These are phyloP conservation scores for Meteorus cinctellus DNA, from an alignment of 2,888 invertebrate species.

Conservation along the genomic window DNA sequence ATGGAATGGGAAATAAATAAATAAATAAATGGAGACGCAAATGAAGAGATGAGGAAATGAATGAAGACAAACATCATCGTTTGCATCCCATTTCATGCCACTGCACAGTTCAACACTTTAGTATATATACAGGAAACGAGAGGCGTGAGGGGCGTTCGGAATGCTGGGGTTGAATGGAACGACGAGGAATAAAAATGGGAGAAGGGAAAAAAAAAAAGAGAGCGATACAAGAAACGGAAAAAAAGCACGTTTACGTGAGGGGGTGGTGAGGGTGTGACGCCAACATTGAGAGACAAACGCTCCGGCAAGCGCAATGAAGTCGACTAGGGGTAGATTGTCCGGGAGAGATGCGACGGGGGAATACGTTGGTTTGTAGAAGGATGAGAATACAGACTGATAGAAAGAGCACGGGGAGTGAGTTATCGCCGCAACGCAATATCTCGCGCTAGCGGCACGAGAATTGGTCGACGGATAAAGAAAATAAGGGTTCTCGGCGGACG, in stretches of 20 bases:
- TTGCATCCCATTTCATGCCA: constrained; percentile 5
- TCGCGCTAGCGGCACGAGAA: constrained; percentile 68
- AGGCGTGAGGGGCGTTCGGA: constrained; percentile 46
- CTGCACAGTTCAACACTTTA: constrained; percentile 8
- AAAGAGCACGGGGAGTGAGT: constrained; percentile 52
- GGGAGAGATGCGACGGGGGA: constrained; percentile 39
- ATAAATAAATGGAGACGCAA: neutral
- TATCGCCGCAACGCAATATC: constrained; percentile 61
- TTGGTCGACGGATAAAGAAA: constrained; percentile 64
- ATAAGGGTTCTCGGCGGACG: constrained; percentile 54
- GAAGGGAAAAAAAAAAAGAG: neutral
- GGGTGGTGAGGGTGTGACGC: constrained; percentile 60
- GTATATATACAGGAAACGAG: constrained; percentile 40
- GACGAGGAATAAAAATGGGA: neutral
- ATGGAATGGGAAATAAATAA: neutral
- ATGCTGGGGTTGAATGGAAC: constrained; percentile 47
- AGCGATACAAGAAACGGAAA: constrained; percentile 40
- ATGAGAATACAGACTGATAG: constrained; percentile 60
- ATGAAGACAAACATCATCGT: constrained; percentile 2
- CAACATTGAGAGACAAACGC: constrained; percentile 63
- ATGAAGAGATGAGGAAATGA: neutral
- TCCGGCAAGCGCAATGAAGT: constrained; percentile 63
- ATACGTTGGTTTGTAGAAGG: constrained; percentile 50
- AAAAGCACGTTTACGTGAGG: constrained; percentile 46
- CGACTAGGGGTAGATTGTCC: constrained; percentile 58